A percentile compares a stretch with the other conserved stretches of the same genome.
phyloP scores from a whole-genome alignment of 2,888 invertebrate genomes.

The Nezara viridula region DNA sequence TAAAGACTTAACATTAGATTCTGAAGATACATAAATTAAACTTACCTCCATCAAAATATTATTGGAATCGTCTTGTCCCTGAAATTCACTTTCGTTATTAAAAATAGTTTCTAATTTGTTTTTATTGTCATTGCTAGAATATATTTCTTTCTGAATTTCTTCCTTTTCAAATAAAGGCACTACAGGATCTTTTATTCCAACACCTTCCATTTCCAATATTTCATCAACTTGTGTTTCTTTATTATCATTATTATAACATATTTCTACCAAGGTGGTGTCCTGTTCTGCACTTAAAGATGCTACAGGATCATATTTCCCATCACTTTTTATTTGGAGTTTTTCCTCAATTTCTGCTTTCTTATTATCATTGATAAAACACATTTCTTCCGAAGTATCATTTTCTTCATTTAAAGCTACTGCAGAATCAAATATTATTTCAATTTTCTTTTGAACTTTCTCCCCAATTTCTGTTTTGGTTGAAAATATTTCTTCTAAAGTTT shows the following conservation, averaged over 20 bases:
- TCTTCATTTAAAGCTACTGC: neutral
- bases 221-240: neutral
- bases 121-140: neutral
- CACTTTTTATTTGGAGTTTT: too few relatives aligned
- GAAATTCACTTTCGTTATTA: neutral
- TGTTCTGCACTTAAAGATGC: neutral
- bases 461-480: neutral
- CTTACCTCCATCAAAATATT: slow-evolving; percentile 8
- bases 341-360: neutral
- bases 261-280: neutral
- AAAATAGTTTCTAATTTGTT: neutral
- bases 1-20: neutral
- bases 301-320: neutral
- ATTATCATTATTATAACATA: neutral
- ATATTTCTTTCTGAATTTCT: neutral
- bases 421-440: neutral
- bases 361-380: neutral
- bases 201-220: neutral
- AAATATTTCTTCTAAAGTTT: neutral
- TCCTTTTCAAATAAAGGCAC: neutral
- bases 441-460: neutral
- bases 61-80: neutral
- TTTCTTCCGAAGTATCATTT: neutral
- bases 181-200: neutral
- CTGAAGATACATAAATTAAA: neutral